phyloP scores from a whole-genome alignment of 1,140 invertebrate genomes.

The Nylanderia fulva region DNA sequence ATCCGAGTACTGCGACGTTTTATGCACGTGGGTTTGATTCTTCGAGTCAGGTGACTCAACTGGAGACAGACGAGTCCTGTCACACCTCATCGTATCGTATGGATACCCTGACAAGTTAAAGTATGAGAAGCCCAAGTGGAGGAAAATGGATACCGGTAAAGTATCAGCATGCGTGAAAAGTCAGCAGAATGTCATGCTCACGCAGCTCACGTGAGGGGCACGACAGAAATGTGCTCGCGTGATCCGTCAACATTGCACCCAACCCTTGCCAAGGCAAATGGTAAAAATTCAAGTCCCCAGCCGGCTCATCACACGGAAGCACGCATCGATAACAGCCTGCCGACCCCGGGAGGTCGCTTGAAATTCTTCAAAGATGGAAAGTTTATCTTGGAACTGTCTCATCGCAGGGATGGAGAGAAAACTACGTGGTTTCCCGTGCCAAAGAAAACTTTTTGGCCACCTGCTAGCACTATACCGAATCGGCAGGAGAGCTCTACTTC shows the following conservation, averaged over 20 bases:
- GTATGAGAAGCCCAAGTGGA: constrained; percentile 81
- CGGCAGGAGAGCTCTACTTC: constrained; percentile 89
- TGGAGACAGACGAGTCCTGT: background rate
- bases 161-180: constrained; percentile 85
- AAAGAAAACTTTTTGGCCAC: constrained; percentile 94
- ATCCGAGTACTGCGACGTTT: background rate
- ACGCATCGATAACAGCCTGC: constrained; percentile 76
- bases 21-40: background rate
- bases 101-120: constrained; percentile 62
- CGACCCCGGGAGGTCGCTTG: constrained; percentile 86
- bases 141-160: constrained; percentile 83
- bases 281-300: constrained; percentile 83
- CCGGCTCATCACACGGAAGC: constrained; percentile 77
- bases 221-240: constrained; percentile 85
- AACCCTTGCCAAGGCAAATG: constrained; percentile 83
- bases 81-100: background rate
- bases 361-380: constrained; percentile 92
- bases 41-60: constrained; percentile 45
- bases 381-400: constrained; percentile 94
- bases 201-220: constrained; percentile 84
- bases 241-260: constrained; percentile 84
- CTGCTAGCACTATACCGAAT: constrained; percentile 88
- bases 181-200: constrained; percentile 85
- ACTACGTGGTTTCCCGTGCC: constrained; percentile 94
- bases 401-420: constrained; percentile 92